Percentiles rank a stretch among this genome's conserved stretches.
These are phyloP conservation scores for Temnothorax curvispinosus DNA, from an alignment of 1,140 invertebrate species.

Conservation along the genomic window DNA sequence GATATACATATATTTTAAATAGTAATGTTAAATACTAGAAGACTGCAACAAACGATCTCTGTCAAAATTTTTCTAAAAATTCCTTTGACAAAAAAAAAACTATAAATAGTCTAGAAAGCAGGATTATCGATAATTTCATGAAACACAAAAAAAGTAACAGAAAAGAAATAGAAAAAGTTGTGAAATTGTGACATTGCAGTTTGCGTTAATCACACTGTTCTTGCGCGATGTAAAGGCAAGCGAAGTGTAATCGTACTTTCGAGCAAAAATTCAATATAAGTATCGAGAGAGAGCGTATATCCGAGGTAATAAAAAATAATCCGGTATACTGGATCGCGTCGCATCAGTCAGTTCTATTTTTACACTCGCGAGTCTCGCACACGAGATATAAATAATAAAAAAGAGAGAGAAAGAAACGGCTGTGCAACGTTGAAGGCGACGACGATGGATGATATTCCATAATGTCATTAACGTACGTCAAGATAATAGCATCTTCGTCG, in stretches of 20 bases:
- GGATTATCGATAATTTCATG: neutral
- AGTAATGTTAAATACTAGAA: neutral
- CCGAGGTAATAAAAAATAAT: constrained; percentile 16
- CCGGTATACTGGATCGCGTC: neutral
- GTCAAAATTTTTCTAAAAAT: neutral
- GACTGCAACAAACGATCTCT: neutral
- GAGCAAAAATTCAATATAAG: neutral
- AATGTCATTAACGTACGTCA: constrained; percentile 61
- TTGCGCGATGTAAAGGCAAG: neutral
- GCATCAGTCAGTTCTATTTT: neutral
- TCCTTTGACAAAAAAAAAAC: neutral
- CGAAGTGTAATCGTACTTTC: neutral
- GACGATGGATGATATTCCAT: constrained; percentile 49
- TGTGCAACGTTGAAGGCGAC: neutral
- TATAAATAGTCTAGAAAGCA: neutral
- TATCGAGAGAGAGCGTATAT: neutral
- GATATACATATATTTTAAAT: neutral
- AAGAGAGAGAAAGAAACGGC: neutral
- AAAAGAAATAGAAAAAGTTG: neutral
- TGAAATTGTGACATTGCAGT: neutral
- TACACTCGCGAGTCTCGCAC: neutral
- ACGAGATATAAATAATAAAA: constrained; percentile 20
- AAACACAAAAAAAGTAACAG: neutral
- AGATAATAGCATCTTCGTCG: constrained; percentile 43
- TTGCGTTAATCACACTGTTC: neutral